phyloP scores from a whole-genome alignment of 2,888 invertebrate species.

The Sussaba pulchella region DNA sequence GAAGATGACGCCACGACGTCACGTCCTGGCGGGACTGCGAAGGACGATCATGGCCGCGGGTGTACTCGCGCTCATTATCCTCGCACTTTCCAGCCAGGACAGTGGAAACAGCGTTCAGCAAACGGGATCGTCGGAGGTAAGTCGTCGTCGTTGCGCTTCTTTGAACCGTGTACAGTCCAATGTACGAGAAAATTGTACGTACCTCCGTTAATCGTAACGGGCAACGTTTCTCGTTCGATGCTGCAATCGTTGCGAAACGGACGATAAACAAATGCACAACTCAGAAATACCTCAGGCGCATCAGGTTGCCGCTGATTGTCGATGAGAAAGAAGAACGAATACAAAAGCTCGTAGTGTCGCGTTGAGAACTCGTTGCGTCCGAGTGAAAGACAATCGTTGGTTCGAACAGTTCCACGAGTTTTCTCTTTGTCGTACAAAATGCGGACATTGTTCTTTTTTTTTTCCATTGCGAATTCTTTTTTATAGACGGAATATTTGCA shows the following conservation, averaged over 20 bases:
- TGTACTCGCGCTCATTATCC: conserved; percentile 79
- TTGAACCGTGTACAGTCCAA: background rate
- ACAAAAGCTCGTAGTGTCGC: conserved; percentile 17
- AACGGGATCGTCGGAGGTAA: conserved; percentile 77
- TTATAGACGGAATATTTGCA: too few relatives aligned
- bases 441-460: background rate
- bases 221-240: conserved; percentile 9
- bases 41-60: conserved; percentile 79
- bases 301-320: conserved; percentile 42
- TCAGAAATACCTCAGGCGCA: conserved; percentile 39
- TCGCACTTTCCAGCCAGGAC: conserved; percentile 81
- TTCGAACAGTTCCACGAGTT: conserved; percentile 24
- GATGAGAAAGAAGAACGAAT: conserved; percentile 4
- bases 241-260: conserved; percentile 30
- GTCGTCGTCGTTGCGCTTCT: conserved; percentile 44
- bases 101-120: conserved; percentile 76
- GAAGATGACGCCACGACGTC: conserved; percentile 83
- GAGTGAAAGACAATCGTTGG: conserved; percentile 18
- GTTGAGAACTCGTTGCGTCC: conserved; percentile 28
- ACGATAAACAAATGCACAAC: background rate
- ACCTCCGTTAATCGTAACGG: background rate
- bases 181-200: conserved; percentile 9
- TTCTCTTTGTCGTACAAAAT: background rate
- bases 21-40: conserved; percentile 81
- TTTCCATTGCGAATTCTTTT: conserved; percentile 9